phyloP scores from a whole-genome alignment of 2,797 vertebrate genomes.

The Crypturellus tataupa region DNA sequence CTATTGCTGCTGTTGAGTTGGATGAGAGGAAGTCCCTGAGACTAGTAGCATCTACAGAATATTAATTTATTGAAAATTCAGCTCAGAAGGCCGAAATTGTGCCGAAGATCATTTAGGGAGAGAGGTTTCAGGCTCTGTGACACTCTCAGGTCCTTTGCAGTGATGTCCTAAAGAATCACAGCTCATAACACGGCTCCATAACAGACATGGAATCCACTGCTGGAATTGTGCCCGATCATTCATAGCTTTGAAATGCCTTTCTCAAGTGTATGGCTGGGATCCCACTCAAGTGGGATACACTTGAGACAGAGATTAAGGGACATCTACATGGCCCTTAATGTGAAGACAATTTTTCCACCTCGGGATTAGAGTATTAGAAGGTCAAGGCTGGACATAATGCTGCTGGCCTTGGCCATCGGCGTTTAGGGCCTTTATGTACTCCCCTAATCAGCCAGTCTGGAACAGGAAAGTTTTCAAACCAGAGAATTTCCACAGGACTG shows the following conservation, averaged over 20 bases:
- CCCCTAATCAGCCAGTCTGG: neutral
- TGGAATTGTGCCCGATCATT: neutral
- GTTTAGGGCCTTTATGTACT: neutral
- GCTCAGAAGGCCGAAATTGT: neutral
- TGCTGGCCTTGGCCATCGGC: neutral
- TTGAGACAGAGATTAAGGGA: neutral
- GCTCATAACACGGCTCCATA: neutral
- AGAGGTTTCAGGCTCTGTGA: neutral
- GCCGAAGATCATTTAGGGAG: neutral
- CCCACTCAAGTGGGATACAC: too few species aligned
- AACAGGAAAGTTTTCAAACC: neutral
- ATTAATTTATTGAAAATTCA: neutral
- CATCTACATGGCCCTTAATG: neutral
- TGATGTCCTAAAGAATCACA: neutral
- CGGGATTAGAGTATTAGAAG: neutral
- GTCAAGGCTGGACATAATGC: neutral
- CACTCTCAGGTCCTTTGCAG: neutral
- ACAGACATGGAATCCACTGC: neutral
- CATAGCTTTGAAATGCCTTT: neutral
- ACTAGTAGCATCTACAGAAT: rapidly evolving
- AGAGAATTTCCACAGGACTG: neutral
- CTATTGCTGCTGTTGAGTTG: neutral
- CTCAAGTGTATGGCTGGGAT: neutral
- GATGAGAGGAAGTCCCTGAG: neutral
- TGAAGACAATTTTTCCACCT: neutral